phyloP scores from a whole-genome alignment of 2,113 vertebrate species.

The Sturnira hondurensis region DNA sequence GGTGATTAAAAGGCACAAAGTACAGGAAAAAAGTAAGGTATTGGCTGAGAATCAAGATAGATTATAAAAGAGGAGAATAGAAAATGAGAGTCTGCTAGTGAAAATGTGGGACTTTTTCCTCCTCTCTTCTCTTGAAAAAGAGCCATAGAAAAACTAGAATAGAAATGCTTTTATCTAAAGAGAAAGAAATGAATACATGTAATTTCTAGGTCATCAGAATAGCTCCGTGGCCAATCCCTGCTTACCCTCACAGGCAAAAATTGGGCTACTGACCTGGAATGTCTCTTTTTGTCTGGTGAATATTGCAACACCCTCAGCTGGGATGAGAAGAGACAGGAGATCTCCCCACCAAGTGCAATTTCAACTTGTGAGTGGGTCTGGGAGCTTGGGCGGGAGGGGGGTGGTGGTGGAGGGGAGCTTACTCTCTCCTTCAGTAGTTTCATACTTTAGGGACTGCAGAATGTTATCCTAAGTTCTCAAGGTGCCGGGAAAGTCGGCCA shows the following conservation, averaged over 20 bases:
- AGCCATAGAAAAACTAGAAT: slow-evolving; percentile 62
- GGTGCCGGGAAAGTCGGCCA: slow-evolving; percentile 19
- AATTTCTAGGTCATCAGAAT: slow-evolving; percentile 78
- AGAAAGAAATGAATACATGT: slow-evolving; percentile 73
- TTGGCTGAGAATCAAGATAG: slow-evolving; percentile 74
- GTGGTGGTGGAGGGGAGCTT: too few species aligned
- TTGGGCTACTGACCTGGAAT: slow-evolving; percentile 54
- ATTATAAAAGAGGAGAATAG: slow-evolving; percentile 76
- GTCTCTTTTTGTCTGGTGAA: slow-evolving; percentile 46
- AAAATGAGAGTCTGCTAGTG: slow-evolving; percentile 68
- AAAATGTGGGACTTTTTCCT: slow-evolving; percentile 10
- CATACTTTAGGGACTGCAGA: not conserved
- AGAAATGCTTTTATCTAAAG: slow-evolving; percentile 75
- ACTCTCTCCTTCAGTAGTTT: not conserved
- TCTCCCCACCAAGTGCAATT: not conserved
- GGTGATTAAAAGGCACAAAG: slow-evolving; percentile 71
- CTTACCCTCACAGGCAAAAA: slow-evolving; percentile 38
- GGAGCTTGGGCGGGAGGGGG: too few species aligned
- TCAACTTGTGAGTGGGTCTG: not conserved
- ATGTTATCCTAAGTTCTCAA: not conserved
- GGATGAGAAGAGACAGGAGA: not conserved
- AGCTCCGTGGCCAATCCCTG: slow-evolving; percentile 46
- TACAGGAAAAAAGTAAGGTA: slow-evolving; percentile 48
- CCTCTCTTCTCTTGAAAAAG: slow-evolving; percentile 38
- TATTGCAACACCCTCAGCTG: not conserved